A percentile compares a stretch with the other conserved stretches of the same genome.
phyloP scores from a whole-genome alignment of 2,888 invertebrate species.

The Hypsopygia costalis region DNA sequence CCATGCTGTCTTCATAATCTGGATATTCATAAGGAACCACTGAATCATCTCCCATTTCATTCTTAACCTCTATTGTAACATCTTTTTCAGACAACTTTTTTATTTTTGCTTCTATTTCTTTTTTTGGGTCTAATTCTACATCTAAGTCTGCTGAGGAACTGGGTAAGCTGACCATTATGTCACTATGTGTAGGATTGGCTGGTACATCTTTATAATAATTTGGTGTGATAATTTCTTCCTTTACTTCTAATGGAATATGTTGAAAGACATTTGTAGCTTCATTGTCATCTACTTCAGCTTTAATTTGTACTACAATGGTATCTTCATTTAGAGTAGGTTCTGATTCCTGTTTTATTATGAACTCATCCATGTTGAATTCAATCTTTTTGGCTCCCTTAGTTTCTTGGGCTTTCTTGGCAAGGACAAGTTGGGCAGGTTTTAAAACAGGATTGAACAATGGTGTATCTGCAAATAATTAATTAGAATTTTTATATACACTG shows the following conservation, averaged over 20 bases:
- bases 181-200: conserved; percentile 2
- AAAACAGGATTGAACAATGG: too few relatives aligned
- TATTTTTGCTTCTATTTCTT: conserved; percentile 2
- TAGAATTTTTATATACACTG: too few relatives aligned
- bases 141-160: neutral
- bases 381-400: too few relatives aligned
- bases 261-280: conserved; percentile 25
- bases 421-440: too few relatives aligned
- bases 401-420: too few relatives aligned
- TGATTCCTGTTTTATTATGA: conserved; percentile 10
- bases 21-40: conserved; percentile 50
- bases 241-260: conserved; percentile 38
- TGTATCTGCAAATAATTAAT: too few relatives aligned
- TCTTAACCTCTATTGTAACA: conserved; percentile 10
- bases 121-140: neutral
- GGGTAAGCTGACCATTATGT: conserved; percentile 7
- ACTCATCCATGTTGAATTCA: conserved; percentile 8
- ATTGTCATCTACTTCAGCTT: conserved; percentile 26
- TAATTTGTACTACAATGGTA: conserved; percentile 24
- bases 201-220: conserved; percentile 7
- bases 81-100: neutral
- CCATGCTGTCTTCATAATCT: conserved; percentile 56
- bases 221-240: conserved; percentile 27
- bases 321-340: conserved; percentile 5
- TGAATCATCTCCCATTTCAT: conserved; percentile 15